These are phyloP conservation scores for Origma solitaria DNA, from an alignment of 2,113 vertebrate species.

Conservation along the genomic window DNA sequence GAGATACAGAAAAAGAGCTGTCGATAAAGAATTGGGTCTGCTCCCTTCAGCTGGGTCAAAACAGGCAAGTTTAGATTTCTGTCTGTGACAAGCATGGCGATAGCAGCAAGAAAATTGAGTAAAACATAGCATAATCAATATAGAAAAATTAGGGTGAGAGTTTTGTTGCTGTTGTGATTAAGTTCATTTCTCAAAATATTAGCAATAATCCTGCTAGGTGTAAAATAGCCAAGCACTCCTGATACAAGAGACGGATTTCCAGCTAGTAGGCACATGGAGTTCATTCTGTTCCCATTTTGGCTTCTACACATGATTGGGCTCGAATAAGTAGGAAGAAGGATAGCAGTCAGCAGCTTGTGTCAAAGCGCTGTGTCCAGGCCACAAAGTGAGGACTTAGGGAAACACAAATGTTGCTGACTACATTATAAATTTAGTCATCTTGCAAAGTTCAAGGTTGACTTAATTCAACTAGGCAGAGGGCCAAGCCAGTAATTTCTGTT, in stretches of 20 bases:
- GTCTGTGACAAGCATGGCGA: not conserved
- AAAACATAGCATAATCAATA: not conserved
- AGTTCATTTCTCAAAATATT: not conserved
- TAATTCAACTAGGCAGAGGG: not conserved
- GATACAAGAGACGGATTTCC: not conserved
- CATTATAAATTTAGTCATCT: not conserved
- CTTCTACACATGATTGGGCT: not conserved
- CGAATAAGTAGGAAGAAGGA: not conserved
- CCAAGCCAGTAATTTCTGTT: not conserved
- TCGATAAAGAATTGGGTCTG: not conserved
- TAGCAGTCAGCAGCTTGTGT: not conserved
- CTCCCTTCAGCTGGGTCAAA: not conserved
- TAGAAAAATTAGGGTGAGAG: not conserved
- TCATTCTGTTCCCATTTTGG: not conserved
- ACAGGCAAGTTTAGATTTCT: not conserved
- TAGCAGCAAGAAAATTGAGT: not conserved
- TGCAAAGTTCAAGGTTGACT: not conserved
- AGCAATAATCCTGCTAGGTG: not conserved
- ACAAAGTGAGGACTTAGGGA: not conserved
- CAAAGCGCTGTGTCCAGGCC: not conserved
- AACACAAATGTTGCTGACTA: not conserved
- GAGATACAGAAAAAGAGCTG: not conserved
- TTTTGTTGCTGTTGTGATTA: not conserved
- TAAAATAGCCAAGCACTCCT: not conserved
- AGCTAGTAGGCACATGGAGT: not conserved